These are phyloP conservation scores for Oophaga pumilio DNA, from an alignment of 2,113 vertebrate genomes.

Conservation along the genomic window DNA sequence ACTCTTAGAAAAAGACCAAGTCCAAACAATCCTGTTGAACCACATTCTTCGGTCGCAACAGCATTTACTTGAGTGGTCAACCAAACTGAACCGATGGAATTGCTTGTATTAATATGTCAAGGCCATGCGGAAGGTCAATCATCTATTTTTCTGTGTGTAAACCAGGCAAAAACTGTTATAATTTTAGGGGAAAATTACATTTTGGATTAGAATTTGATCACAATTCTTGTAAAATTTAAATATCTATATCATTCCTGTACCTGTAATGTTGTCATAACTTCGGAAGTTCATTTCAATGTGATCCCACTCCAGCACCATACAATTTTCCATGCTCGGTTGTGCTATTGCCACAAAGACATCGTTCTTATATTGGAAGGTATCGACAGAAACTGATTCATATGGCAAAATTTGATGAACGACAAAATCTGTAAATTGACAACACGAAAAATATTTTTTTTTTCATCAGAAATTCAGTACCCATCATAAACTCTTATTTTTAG, in stretches of 20 bases:
- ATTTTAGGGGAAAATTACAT: neutral
- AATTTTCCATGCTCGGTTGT: constrained; percentile 92
- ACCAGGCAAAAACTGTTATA: neutral
- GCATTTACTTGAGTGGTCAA: neutral
- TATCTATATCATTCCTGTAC: constrained; percentile 66
- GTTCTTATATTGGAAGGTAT: constrained; percentile 92
- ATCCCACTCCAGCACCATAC: constrained; percentile 97
- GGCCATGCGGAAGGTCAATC: too few relatives aligned
- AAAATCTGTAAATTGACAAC: constrained; percentile 81
- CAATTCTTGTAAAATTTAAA: neutral
- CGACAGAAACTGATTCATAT: constrained; percentile 91
- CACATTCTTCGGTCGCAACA: neutral
- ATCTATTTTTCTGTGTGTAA: too few relatives aligned
- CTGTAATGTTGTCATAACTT: constrained; percentile 97
- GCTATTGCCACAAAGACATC: constrained; percentile 95
- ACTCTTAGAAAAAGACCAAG: neutral
- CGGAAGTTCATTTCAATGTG: constrained; percentile 99
- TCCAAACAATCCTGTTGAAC: neutral
- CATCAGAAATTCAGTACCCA: neutral
- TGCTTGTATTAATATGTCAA: neutral
- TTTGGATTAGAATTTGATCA: neutral
- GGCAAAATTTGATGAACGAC: constrained; percentile 88
- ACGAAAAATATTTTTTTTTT: neutral
- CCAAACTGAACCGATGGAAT: neutral
- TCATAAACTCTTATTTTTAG: neutral